Base-by-base conservation (phyloP, 2,888 invertebrate genomes). In the Fabriciana adippe region DNA sequence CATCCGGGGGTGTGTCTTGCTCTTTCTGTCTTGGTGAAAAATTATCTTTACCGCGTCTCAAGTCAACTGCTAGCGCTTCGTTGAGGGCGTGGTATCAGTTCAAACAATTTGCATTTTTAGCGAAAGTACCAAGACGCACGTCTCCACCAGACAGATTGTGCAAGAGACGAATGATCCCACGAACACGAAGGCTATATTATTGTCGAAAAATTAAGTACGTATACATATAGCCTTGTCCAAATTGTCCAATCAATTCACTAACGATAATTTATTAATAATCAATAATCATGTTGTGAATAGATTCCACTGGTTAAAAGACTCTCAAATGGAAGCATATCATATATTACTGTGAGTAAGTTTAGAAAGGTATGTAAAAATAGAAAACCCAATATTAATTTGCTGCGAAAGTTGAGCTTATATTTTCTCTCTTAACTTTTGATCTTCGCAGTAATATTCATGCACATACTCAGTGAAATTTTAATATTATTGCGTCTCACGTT, bases 21-120 rank as follows among this genome's bases (percentile, higher is more conserved):
- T 88, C 86, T 87, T 89, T 90, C 59, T 83, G 83, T 84, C 85
- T 86, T 84, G 76, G 85, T 91, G 89, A 91, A 91, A 92, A 92
- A 92, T 91, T 85, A 86, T 86, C 68, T 72, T 69, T 70, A 73
- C 71, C 71, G 67, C 78, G 76, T 78, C 82, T 82, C 80, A 80
- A 76, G 84, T 85, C 83, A 85, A 82, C 80, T 79, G 62, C 61
- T 72, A 74, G 76, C 76, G 72, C 75, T 76, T 76, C 75, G 77
- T 75, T 78, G 83, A 81, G 84, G 90, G 90, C 90, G 90, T 88
- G 89, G 86, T 87, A 84, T 84, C 86, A 84, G 83, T 86, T 85
- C 84, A 83, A 83, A 78, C 79, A 86, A 92, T 91, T 92, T 91
- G 90, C 91, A 92, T 91, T 88, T 91, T 91, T 87, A 89, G 90